Evolutionary conservation across 2,888 invertebrate species (phyloP).

Genomic region (Xanthostigma xanthostigma): DNA sequence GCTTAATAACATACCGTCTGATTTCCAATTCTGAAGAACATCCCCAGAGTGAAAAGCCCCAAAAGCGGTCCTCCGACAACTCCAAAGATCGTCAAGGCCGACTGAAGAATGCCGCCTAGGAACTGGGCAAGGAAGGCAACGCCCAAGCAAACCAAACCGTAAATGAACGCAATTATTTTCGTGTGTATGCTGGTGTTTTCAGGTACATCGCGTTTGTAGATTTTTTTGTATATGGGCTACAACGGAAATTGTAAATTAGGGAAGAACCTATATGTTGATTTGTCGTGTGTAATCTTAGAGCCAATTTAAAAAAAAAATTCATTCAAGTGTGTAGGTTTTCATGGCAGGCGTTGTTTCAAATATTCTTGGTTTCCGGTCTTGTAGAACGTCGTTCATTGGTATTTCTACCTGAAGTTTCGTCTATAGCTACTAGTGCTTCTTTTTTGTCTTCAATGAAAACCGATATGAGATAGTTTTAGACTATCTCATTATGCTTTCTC

Average conservation of each 20-base stretch:
- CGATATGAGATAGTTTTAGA: too few relatives aligned
- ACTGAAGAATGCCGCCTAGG: slow-evolving; percentile 77
- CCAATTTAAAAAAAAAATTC: too few relatives aligned
- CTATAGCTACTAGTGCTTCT: too few relatives aligned
- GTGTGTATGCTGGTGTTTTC: slow-evolving; percentile 37
- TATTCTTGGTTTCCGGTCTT: too few relatives aligned
- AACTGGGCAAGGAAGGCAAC: slow-evolving; percentile 71
- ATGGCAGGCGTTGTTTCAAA: too few relatives aligned
- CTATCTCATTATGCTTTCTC: too few relatives aligned
- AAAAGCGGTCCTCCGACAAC: slow-evolving; percentile 78
- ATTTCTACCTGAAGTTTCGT: too few relatives aligned
- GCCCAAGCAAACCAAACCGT: slow-evolving; percentile 61
- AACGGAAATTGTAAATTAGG: slow-evolving; percentile 11
- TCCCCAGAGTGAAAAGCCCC: slow-evolving; percentile 72
- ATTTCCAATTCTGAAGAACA: slow-evolving; percentile 60
- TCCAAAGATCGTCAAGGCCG: slow-evolving; percentile 72
- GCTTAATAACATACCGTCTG: slow-evolving; percentile 36
- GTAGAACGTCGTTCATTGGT: too few relatives aligned
- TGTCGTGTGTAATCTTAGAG: too few relatives aligned
- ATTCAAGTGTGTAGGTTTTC: too few relatives aligned
- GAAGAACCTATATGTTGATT: background rate
- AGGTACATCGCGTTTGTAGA: slow-evolving; percentile 24
- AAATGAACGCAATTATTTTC: slow-evolving; percentile 53
- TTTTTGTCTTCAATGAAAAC: too few relatives aligned
- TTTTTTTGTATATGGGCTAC: slow-evolving; percentile 25